Evolutionary conservation across 1,140 invertebrate species (phyloP).

Genomic region (Zaprionus taronus): DNA sequence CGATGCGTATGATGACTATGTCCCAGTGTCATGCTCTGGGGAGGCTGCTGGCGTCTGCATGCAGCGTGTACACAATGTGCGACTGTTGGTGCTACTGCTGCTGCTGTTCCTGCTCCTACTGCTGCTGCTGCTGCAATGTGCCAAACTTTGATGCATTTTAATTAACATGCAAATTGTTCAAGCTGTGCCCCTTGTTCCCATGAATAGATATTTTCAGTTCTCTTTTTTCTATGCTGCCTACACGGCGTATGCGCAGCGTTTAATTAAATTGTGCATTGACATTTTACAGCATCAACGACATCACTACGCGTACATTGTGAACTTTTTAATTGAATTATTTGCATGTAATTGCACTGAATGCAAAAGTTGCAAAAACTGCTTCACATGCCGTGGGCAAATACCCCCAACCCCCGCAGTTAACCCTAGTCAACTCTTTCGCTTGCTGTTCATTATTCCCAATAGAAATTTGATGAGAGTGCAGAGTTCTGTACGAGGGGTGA

Average conservation of each 20-base stretch:
- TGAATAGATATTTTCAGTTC: conserved; percentile 5
- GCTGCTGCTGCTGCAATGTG: conserved; percentile 32
- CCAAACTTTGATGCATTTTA: conserved; percentile 43
- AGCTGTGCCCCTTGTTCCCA: conserved; percentile 29
- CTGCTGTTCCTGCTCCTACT: not conserved
- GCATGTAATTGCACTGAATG: conserved; percentile 50
- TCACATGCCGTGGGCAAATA: conserved; percentile 7
- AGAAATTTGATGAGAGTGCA: conserved; percentile 39
- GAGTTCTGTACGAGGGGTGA: conserved; percentile 1
- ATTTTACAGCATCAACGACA: conserved; percentile 24
- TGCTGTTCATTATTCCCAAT: conserved; percentile 42
- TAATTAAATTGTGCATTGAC: conserved; percentile 75
- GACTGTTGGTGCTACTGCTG: not conserved
- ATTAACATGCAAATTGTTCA: conserved; percentile 52
- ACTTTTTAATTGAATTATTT: conserved; percentile 77
- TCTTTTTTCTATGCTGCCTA: conserved; percentile 33
- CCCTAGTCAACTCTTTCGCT: not conserved
- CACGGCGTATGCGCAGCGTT: conserved; percentile 53
- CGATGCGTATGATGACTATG: too few species aligned
- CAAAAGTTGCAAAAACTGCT: conserved; percentile 59
- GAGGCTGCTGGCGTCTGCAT: not conserved
- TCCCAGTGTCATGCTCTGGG: not conserved
- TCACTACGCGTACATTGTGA: conserved; percentile 54
- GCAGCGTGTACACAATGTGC: conserved; percentile 1
- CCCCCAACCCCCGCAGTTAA: not conserved